Evolutionary conservation across 2,113 vertebrate genomes (phyloP).

Genomic region (Prochilodus magdalenae): DNA sequence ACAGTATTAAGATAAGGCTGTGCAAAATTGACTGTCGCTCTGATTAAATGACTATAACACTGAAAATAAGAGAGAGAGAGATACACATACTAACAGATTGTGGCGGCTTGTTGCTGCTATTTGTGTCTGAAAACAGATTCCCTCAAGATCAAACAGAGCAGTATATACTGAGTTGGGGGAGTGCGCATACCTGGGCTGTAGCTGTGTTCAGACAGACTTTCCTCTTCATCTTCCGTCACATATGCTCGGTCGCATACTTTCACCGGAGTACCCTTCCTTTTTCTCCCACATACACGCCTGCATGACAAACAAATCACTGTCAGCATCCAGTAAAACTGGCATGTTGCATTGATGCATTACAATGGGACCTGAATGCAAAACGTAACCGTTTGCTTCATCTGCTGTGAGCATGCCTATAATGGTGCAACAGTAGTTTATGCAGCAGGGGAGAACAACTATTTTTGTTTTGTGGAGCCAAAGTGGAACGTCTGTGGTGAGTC

Average conservation of each 20-base stretch:
- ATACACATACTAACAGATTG: neutral
- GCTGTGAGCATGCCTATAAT: too few species aligned
- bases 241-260: conserved; percentile 80
- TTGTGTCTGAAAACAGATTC: neutral
- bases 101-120: too few species aligned
- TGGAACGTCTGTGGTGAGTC: too few species aligned
- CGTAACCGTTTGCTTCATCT: too few species aligned
- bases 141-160: too few species aligned
- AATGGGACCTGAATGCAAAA: too few species aligned
- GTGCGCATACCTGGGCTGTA: conserved; percentile 76
- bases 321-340: conserved; percentile 11
- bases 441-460: too few species aligned
- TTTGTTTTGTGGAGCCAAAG: too few species aligned
- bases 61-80: neutral
- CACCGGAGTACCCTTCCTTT: conserved; percentile 81
- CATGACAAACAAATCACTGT: conserved; percentile 42
- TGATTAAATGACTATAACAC: neutral
- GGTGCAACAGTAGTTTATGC: too few species aligned
- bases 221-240: conserved; percentile 82
- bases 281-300: conserved; percentile 78
- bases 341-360: too few species aligned
- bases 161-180: neutral
- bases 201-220: conserved; percentile 83
- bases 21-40: neutral
- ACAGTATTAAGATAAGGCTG: neutral